Evolutionary conservation across 92 coral and sea anemone genomes (phyloP), one percentile per base, ranked within the genome.

Genomic region (Porites cylindrica): DNA sequence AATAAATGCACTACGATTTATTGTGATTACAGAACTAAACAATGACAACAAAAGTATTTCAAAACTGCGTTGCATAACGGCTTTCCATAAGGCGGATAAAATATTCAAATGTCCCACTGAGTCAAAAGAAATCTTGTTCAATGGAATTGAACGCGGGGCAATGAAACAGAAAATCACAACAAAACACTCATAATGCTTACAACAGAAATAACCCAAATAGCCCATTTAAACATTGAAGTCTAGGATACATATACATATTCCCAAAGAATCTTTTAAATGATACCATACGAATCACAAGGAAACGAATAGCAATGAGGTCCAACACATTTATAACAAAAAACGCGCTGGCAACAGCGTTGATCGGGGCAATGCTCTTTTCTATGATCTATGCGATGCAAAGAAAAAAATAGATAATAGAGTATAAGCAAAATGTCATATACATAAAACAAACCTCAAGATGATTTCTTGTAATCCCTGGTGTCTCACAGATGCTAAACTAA

Each of bases 51-150:
- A 47, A 12, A 14, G 80, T 24, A 62, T 47, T 11, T 8, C 64
- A 62, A 53, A 26, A 43, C 43, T 72, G 79, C 9, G 63, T 72
- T 74, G 63, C 54, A 65, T 47, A 62, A 47, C 86, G 17, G 76
- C 26, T 72, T 54, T 58, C 77, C 32, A 80, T 23, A 70, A 20
- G 58, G 62, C 24, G 21, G 80, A 89, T 92, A 73, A 92, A 92
- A 92, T 90, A 92, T 92, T 92, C 91, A 90, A 82, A 83, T 52
- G 72, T 72, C 95, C 95, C 77, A 86, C 93, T 59, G 93, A 59
- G 93, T 77, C 26, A 69, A 72, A 86, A 89, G 91, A 89, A 92
- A 85, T 83, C 72, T 51, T 19, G 80, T 16, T 75, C 61, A 51
- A 26, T 75, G 61, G 61, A 10, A 74, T 63, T 66, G 66, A 81